Conservation (phyloP, 1,140 invertebrate genomes). For the Proales similis region DNA sequence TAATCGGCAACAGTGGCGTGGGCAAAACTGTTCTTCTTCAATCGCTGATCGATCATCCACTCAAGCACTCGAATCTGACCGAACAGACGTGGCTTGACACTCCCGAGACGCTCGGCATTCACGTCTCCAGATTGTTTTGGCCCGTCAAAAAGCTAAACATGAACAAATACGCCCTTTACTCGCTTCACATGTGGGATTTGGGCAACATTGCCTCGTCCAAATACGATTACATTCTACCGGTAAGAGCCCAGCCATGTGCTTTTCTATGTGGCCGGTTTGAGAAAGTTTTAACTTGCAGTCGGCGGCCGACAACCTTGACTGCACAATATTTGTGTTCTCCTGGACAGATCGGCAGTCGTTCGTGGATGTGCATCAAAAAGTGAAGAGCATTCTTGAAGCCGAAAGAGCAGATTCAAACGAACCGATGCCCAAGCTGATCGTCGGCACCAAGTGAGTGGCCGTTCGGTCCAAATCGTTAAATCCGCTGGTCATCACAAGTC, state of each 20-base stretch:
- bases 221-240: slow-evolving; percentile 31
- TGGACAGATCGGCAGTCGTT: slow-evolving; percentile 32
- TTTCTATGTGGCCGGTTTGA: too few species aligned
- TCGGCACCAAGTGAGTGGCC: slow-evolving; percentile 23
- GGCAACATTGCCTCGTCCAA: slow-evolving; percentile 2
- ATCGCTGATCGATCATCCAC: too few species aligned
- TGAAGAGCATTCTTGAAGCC: background rate
- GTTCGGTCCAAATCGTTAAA: background rate
- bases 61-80: too few species aligned
- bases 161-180: slow-evolving; percentile 11
- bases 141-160: slow-evolving; percentile 22
- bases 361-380: background rate
- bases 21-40: too few species aligned
- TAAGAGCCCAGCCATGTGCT: too few species aligned
- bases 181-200: slow-evolving; percentile 28
- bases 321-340: slow-evolving; percentile 28
- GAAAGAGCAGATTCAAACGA: background rate
- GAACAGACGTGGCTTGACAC: too few species aligned
- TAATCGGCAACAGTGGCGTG: too few species aligned
- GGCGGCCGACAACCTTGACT: slow-evolving; percentile 4
- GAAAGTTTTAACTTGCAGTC: background rate
- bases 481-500: background rate
- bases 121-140: slow-evolving; percentile 23
- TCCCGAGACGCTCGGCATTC: too few species aligned
- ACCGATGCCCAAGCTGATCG: background rate